Evolutionary conservation across 2,888 invertebrate species (phyloP).

Genomic region (Drosophila koepferae): DNA sequence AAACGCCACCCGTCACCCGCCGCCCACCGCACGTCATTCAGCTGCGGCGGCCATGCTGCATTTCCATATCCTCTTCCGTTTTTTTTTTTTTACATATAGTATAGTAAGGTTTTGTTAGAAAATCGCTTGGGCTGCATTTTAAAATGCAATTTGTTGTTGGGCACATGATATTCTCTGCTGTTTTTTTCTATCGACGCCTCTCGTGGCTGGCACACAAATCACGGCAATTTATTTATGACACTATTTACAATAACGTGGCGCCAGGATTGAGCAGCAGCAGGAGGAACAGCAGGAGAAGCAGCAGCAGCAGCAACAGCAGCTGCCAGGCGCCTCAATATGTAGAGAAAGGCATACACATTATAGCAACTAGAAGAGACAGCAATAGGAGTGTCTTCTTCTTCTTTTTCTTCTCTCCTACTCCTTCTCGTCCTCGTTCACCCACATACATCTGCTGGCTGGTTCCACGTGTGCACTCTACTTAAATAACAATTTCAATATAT

Average conservation of each 20-base stretch:
- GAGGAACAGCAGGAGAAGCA: not conserved
- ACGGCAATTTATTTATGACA: slow-evolving; percentile 79
- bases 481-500: slow-evolving; percentile 81
- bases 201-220: slow-evolving; percentile 66
- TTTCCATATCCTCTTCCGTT: slow-evolving; percentile 6
- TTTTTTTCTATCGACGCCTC: slow-evolving; percentile 49
- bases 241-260: slow-evolving; percentile 66
- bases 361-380: slow-evolving; percentile 12
- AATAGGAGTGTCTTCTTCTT: not conserved
- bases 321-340: slow-evolving; percentile 40
- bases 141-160: slow-evolving; percentile 71
- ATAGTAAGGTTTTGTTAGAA: slow-evolving; percentile 55
- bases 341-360: slow-evolving; percentile 24
- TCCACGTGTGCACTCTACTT: slow-evolving; percentile 74
- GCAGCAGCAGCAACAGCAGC: slow-evolving; percentile 37
- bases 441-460: slow-evolving; percentile 16
- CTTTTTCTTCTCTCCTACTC: slow-evolving; percentile 1
- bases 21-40: slow-evolving; percentile 7
- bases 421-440: slow-evolving; percentile 9
- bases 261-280: slow-evolving; percentile 18
- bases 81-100: slow-evolving; percentile 20
- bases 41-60: slow-evolving; percentile 47
- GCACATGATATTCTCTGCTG: slow-evolving; percentile 42
- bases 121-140: slow-evolving; percentile 70
- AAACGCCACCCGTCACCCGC: not conserved